phyloP scores from a whole-genome alignment of 2,888 invertebrate species.

The Cataglyphis albicans region DNA sequence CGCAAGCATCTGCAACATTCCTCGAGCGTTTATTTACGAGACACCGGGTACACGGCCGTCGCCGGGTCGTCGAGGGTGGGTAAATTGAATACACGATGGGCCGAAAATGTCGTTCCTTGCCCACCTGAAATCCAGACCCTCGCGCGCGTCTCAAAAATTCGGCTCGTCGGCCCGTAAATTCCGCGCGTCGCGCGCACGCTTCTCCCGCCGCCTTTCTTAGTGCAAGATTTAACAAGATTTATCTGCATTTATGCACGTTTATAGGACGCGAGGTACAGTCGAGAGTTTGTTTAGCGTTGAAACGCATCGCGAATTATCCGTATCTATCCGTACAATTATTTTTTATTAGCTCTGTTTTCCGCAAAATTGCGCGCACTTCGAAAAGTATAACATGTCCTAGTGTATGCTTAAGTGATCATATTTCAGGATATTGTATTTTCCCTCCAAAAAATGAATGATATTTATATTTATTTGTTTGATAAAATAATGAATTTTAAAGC shows the following conservation, averaged over 20 bases:
- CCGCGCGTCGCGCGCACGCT: slow-evolving; percentile 47
- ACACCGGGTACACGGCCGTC: slow-evolving; percentile 47
- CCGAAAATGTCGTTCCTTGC: slow-evolving; percentile 36
- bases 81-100: slow-evolving; percentile 53
- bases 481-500: not conserved
- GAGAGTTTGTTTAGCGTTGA: not conserved
- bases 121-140: slow-evolving; percentile 33
- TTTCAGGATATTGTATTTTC: not conserved
- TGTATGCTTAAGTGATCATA: not conserved
- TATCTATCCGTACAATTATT: not conserved
- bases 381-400: not conserved
- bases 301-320: slow-evolving; percentile 27
- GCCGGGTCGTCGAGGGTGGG: slow-evolving; percentile 28
- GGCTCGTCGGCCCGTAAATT: slow-evolving; percentile 47
- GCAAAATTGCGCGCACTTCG: slow-evolving; percentile 18
- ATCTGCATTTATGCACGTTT: slow-evolving; percentile 38
- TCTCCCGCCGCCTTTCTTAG: not conserved
- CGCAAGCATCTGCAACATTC: slow-evolving; percentile 56
- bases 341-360: not conserved
- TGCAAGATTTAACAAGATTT: slow-evolving; percentile 41
- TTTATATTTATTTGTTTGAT: not conserved
- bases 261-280: not conserved
- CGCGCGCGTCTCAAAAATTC: slow-evolving; percentile 46
- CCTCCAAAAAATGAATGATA: not conserved
- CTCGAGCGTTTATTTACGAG: slow-evolving; percentile 57